Evolutionary conservation across 30 jellyfish, hydroid and myxozoan species (phyloP), one percentile per base, ranked within the genome.

Genomic region (Chironex yamaguchii): DNA sequence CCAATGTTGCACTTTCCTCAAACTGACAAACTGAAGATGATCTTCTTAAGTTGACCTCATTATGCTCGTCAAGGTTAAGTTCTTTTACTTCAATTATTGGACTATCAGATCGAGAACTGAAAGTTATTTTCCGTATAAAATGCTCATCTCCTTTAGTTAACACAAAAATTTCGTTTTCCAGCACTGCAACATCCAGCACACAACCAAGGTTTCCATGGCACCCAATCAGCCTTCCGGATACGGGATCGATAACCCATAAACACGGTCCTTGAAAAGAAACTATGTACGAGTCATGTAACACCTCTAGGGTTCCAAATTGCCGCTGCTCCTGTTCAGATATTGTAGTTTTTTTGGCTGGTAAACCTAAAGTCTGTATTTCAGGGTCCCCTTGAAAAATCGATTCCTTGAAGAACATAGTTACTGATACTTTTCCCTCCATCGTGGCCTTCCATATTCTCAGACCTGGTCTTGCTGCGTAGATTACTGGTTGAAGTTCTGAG

Each of bases 381-480:
- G 99, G 99, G 69, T 95, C 97, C 67, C 97, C 97, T 85, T 89
- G 89, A 14, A 65, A 34, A 6, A 95, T 86, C 0, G 97, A 89
- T 62, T 95, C 99, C 52, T 90, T 89, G 78, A 95, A 95, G 28
- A 95, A 88, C 99, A 95, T 95, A 0, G 99, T 95, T 33, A 96
- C 62, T 65, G 85, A 34, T 1, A 95, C 99, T 50, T 90, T 89
- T 32, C 99, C 99, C 35, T 95, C 99, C 33, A 79, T 85, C 23
- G 71, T 89, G 23, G 99, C 99, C 27, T 86, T 84, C 99, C 99
- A 95, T 36, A 95, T 84, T 35, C 99, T 96, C 49, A 95, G 67
- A 62, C 99, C 99, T 29, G 99, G 99, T 42, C 99, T 89, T 14
- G 99, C 92, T 4, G 99, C 99, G 54, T 72, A 95, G 0, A 95